Percentiles rank a stretch among this genome's conserved stretches.
phyloP scores from a whole-genome alignment of 2,888 invertebrate genomes.

The Parelbella ahira region DNA sequence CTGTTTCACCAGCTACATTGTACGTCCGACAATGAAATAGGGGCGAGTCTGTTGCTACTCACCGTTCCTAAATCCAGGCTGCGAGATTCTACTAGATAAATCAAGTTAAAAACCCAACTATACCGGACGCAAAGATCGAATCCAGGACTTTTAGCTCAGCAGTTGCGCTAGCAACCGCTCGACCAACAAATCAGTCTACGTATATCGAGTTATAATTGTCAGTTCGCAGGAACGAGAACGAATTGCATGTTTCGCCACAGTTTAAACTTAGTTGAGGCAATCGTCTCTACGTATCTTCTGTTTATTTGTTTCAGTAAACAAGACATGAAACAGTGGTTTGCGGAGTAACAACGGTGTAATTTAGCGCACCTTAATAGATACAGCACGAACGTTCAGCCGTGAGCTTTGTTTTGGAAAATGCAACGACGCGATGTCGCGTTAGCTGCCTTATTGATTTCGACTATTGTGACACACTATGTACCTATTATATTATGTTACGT shows the following conservation, averaged over 20 bases:
- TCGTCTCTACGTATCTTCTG: slow-evolving; percentile 17
- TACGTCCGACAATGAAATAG: too few relatives aligned
- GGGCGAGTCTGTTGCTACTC: too few relatives aligned
- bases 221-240: slow-evolving; percentile 8
- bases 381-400: slow-evolving; percentile 5
- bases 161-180: too few relatives aligned
- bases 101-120: too few relatives aligned
- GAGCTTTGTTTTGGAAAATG: background rate
- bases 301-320: slow-evolving; percentile 18
- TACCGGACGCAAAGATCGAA: too few relatives aligned
- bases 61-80: too few relatives aligned
- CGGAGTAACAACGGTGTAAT: slow-evolving; percentile 2
- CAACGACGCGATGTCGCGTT: slow-evolving; percentile 6
- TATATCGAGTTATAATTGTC: slow-evolving; percentile 9
- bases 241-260: slow-evolving; percentile 18
- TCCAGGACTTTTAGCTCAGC: too few relatives aligned
- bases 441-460: background rate
- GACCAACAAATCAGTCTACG: too few relatives aligned
- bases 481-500: too few relatives aligned
- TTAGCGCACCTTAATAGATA: slow-evolving; percentile 11
- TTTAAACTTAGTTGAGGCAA: slow-evolving; percentile 16
- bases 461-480: too few relatives aligned
- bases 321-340: slow-evolving; percentile 8
- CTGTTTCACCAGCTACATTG: too few relatives aligned
- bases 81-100: too few relatives aligned